Base-by-base conservation (phyloP, 2,888 invertebrate species). In the Drosophila rellima region DNA sequence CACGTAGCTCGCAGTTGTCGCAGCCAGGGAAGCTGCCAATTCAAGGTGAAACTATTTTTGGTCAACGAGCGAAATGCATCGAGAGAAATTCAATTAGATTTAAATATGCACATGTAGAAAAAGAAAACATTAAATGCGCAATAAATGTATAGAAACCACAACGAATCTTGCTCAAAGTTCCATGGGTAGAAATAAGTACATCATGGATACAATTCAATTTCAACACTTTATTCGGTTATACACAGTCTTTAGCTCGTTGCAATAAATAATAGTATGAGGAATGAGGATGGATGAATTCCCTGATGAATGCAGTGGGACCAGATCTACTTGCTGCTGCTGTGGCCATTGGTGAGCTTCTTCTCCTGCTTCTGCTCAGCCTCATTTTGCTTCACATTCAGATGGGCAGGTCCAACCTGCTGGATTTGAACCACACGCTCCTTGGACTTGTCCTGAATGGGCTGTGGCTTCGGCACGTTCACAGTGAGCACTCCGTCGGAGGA, bases 401-500 rank as follows among this genome's bases (percentile, higher is more conserved):
- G 91, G 31, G 91, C 93, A 0, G 94, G 94, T n/a, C 95, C 95
- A 5, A 95, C 95, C 35, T 94, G 95, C 20, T 94, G 93, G 66
- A 95, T 94, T 29, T 95, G 94, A 5, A 95, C 92, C 0, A 93
- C 89, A 52, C 95, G 93, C 68, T 94, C 95, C 0, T 93, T 93
- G 8, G 87, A 86, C 76, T 91, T 89, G 56, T 91, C 90, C 57
- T 89, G 80, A 13, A 79, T 74, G 23, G 88, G 80, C 39, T 80
- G 73, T 29, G 92, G 92, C 59, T 93, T 93, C 0, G 96, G 96
- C 0, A 95, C 96, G 8, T 94, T 94, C 55, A 97, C 95, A 0
- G 96, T 96, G 37, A 97, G 93, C 45, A 97, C 95, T 1, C 97
- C 97, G 89, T 97, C 97, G 0, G 96, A 95, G 7, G 97, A 96